Conservation (phyloP, 2,797 vertebrate species). For the Erpetoichthys calabaricus region DNA sequence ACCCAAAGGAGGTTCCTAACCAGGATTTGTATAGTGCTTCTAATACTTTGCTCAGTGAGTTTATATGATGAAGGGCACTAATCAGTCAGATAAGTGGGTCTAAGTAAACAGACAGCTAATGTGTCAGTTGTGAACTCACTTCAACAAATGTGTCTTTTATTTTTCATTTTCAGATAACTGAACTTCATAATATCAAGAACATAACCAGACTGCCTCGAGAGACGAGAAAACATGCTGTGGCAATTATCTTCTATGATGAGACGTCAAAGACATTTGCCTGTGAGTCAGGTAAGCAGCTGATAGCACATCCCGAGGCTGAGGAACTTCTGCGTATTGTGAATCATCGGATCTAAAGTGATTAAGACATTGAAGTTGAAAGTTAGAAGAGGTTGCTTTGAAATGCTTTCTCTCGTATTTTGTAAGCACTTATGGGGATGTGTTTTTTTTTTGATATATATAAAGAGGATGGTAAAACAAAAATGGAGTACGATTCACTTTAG, state of each 20-base stretch:
- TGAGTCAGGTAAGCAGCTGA: slow-evolving; percentile 80
- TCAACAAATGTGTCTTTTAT: slow-evolving; percentile 13
- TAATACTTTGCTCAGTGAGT: too few species aligned
- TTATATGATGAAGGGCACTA: too few species aligned
- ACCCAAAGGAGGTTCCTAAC: too few species aligned
- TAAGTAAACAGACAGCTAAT: too few species aligned
- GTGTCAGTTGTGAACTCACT: too few species aligned
- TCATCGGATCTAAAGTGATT: slow-evolving; percentile 18
- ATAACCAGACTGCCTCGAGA: slow-evolving; percentile 92
- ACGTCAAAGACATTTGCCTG: slow-evolving; percentile 96
- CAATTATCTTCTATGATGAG: slow-evolving; percentile 94
- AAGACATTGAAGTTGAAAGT: slow-evolving; percentile 6
- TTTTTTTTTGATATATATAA: too few species aligned
- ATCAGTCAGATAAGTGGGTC: too few species aligned
- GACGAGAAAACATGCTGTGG: slow-evolving; percentile 94
- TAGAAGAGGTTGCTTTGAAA: slow-evolving; percentile 12
- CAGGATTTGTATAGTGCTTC: too few species aligned
- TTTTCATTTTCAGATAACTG: slow-evolving; percentile 76
- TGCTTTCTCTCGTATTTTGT: slow-evolving; percentile 6
- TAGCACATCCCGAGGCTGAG: slow-evolving; percentile 22
- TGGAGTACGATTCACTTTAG: slow-evolving; percentile 17
- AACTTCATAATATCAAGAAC: slow-evolving; percentile 95
- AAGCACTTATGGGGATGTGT: background rate
- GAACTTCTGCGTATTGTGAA: slow-evolving; percentile 20
- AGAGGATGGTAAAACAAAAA: background rate